A percentile compares a stretch with the other conserved stretches of the same genome.
Conservation (phyloP, 2,888 invertebrate species). For the Rhagonycha fulva region DNA sequence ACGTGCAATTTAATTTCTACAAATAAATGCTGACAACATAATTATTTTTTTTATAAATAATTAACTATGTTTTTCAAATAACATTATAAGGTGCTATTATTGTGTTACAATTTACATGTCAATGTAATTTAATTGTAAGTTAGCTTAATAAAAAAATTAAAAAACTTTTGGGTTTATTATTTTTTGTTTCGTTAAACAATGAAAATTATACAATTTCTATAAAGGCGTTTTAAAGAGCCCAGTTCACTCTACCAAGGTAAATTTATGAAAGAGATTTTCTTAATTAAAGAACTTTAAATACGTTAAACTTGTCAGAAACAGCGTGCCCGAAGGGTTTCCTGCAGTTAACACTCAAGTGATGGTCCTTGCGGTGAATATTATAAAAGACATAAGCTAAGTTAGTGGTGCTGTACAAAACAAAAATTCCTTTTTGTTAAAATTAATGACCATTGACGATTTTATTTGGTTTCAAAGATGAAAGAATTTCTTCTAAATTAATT, state of each 20-base stretch:
- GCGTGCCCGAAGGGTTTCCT: background rate
- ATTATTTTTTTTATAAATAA: conserved; percentile 6
- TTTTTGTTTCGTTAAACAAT: background rate
- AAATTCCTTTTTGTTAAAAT: too few species aligned
- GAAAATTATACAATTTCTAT: background rate
- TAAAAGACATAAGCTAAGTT: background rate
- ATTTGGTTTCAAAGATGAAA: too few species aligned
- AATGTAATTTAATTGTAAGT: conserved; percentile 21
- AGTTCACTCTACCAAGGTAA: background rate
- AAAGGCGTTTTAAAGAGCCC: background rate
- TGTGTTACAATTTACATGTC: conserved; percentile 13
- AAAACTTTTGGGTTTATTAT: conserved; percentile 13
- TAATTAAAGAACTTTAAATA: background rate
- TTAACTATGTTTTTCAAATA: conserved; percentile 10
- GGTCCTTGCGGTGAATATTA: background rate
- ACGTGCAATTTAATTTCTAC: conserved; percentile 27
- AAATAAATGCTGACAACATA: conserved; percentile 12
- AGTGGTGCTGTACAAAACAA: background rate
- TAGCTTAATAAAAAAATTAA: conserved; percentile 13
- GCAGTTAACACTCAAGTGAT: background rate
- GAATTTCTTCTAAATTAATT: too few species aligned
- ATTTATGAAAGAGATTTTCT: background rate
- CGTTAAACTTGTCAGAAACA: background rate
- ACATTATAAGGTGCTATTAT: conserved; percentile 22
- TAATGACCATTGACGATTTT: too few species aligned